Conservation (phyloP, 2,888 invertebrate species). For the Cybosia mesomella region DNA sequence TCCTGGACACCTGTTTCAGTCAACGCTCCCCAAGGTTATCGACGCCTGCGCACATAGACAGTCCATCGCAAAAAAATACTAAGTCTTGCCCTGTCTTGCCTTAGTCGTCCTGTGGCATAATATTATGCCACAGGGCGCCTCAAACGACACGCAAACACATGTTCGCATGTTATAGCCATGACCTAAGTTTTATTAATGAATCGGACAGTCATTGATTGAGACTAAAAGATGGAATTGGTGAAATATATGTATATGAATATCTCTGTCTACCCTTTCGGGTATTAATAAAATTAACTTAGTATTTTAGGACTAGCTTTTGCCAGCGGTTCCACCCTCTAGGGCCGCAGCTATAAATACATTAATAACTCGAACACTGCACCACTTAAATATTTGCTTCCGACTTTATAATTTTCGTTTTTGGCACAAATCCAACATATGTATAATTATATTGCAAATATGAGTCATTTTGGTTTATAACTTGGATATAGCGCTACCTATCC, state of each 20-base stretch:
- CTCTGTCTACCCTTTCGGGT: neutral
- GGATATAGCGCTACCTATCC: neutral
- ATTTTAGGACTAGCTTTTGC: neutral
- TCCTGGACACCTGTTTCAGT: constrained; percentile 30
- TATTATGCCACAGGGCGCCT: no score
- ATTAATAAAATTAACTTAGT: no score
- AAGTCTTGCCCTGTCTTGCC: no score
- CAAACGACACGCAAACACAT: neutral
- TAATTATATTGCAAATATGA: neutral
- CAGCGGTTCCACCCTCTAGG: neutral
- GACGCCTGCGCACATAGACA: constrained; percentile 9
- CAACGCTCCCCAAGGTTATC: constrained; percentile 31
- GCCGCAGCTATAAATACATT: neutral
- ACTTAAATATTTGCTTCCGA: neutral
- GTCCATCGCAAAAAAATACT: constrained; percentile 12
- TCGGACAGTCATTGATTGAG: neutral
- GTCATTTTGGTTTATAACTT: neutral
- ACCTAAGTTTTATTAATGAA: neutral
- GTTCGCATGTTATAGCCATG: neutral
- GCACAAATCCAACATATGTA: neutral
- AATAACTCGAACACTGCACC: neutral
- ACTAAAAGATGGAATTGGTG: neutral
- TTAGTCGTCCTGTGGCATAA: neutral
- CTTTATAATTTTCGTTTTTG: neutral
- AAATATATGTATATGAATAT: no score